A percentile compares a stretch with the other conserved stretches of the same genome.
Conservation (phyloP, 2,113 vertebrate species). For the Phyllostomus discolor region DNA sequence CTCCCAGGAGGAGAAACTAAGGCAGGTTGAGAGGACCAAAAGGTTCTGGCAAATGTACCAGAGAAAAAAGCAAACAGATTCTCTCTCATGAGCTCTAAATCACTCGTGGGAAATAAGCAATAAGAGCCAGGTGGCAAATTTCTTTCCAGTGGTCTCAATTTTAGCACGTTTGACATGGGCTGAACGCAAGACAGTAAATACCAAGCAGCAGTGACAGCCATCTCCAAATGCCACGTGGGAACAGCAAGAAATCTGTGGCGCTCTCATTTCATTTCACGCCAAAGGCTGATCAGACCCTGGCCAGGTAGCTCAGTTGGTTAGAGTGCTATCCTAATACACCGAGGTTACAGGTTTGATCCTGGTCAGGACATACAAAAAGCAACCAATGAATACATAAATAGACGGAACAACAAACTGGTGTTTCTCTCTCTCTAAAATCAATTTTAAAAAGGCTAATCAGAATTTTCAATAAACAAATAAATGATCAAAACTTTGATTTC, state of each 20-base stretch:
- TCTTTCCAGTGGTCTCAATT: background rate
- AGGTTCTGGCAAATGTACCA: background rate
- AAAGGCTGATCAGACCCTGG: background rate
- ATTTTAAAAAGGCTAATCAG: background rate
- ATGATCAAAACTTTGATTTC: background rate
- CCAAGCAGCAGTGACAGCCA: background rate
- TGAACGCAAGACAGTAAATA: background rate
- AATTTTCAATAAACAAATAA: background rate
- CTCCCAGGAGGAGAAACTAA: background rate
- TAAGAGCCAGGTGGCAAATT: constrained; percentile 14
- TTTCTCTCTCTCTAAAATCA: too few relatives aligned
- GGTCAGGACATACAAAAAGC: too few relatives aligned
- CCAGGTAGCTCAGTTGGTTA: too few relatives aligned
- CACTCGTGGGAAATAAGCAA: background rate
- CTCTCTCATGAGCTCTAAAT: background rate
- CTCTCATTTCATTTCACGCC: background rate
- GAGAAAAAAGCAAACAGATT: background rate
- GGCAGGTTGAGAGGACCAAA: background rate
- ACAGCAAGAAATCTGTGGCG: background rate
- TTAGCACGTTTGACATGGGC: background rate
- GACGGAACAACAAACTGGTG: too few relatives aligned
- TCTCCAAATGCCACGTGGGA: background rate
- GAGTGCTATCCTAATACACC: too few relatives aligned
- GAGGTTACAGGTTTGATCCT: too few relatives aligned
- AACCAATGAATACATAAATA: too few relatives aligned